Evolutionary conservation across 2,797 vertebrate species (phyloP), one percentile per base, ranked within the genome.

Genomic region (Poeciliopsis presidionis): DNA sequence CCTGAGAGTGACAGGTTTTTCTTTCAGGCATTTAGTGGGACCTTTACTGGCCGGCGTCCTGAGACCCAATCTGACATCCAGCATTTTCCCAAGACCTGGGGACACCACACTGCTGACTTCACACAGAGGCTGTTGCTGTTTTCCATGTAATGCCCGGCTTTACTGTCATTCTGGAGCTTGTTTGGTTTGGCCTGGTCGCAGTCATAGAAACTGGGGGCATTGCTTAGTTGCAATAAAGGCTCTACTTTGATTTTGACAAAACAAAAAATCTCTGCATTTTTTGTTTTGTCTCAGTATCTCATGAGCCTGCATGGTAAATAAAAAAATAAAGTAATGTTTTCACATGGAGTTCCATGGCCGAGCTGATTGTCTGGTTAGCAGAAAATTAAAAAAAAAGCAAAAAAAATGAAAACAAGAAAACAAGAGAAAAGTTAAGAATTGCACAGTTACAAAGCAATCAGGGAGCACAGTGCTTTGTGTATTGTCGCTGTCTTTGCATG

Each of bases 191-290:
- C 84, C 83, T 91, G 86, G 86, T 90, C 73, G 91, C 84, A 92
- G 90, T 87, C 73, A 81, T 91, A 51, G 79, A 86, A 89, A 87
- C 87, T 89, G 86, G 88, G 84, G 84, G 81, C 18, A 30, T 91
- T 83, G 86, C 87, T 93, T 90, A 84, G 67, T 88, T 87, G 80
- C 83, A 85, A 87, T 89, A 80, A 87, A 88, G 94, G 81, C 89
- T 91, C 75, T 86, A 75, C 57, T 82, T 84, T 88, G 88, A 87
- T 81, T 87, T 88, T 81, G 86, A 90, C 92, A 90, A 92, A 91
- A 91, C 92, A 91, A 93, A 93, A 95, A 90, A 91, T 94, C 86
- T 94, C 92, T 92, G 94, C 95, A 96, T 94, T 95, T 96, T 96
- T 95, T 92, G 86, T 7, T 61, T 33, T 33, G 36, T 61, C 33